Evolutionary conservation across 2,888 invertebrate species (phyloP), one percentile per base, ranked within the genome.

Genomic region (Spilarctia lutea): DNA sequence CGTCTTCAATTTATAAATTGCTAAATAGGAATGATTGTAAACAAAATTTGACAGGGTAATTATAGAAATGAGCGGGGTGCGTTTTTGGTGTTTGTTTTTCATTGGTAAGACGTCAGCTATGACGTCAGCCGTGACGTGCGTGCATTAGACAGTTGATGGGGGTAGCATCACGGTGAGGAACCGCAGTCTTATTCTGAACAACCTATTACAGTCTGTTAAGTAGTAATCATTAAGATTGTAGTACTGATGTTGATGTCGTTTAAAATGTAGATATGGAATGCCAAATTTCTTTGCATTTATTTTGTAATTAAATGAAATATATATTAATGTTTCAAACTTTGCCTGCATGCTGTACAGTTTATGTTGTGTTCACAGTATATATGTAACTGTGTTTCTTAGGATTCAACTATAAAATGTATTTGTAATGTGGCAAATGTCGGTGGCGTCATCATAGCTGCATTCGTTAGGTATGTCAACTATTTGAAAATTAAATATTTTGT

Each of bases 141-240:
- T 94, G 94, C 90, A 89, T 88, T 90, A 91, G 94, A 94, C 94
- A 91, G 87, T 86, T 94, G 94, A 94, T 93, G 90, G 93, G 94
- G 94, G 94, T 94, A 91, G 84, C 88, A 88, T 87, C 88, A 87
- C 82, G 84, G 79, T 84, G 79, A 76, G 79, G 74, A 68, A 42
- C 74, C 67, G 78, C 60, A 68, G 71, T 74, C 78, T 72, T 87
- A 87, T 88, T 88, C 79, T 82, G 82, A 72, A 77, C 20, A 52
- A 52, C 2, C 42, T 30, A 30, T 48, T 68, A 27, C 20, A 69
- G 66, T 69, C 18, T 68, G 42, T 45, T 45, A 65, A 71, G 45
- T 71, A 33, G 33, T 33, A 24, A 16, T 11, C 16, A 16, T 65
- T 48, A 33, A 65, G 65, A 71, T 63, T 70, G n/a, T 60, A 63